Evolutionary conservation across 2,888 invertebrate genomes (phyloP), one percentile per base, ranked within the genome.

Genomic region (Thymelicus acteon): DNA sequence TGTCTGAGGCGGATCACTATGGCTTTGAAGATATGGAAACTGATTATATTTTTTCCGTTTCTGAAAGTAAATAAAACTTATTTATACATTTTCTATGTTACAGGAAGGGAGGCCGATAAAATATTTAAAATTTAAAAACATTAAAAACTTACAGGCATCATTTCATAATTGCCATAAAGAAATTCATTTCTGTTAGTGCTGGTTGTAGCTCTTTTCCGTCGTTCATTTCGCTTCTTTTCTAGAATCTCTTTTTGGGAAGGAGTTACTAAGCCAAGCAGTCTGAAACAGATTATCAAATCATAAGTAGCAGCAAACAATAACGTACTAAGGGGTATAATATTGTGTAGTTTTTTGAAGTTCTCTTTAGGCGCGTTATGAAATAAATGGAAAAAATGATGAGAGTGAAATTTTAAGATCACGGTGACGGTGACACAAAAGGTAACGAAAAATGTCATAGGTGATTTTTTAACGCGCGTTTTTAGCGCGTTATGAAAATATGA

Each of bases 21-120:
- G 90, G 47, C 87, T 82, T 75, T 94, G 94, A 13, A 94, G 79
- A 75, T 94, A 94, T 8, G 94, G 89, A 75, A 88, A 94, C 71
- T 93, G 90, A 72, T 90, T 91, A 67, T 85, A 87, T 75, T 94
- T 94, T 76, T 92, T 93, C 44, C 90, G 86, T 84, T 94, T 94
- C 94, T 94, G 85, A 48, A 90, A 89, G 39, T 62, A 61, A 13
- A 31, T 31, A 39, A n/a, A n/a, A 58, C n/a, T 3, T 31, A 31
- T 31, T 31, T 31, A 31, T 31, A 3, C 1, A 31, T 31, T 31
- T 3, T 5, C 31, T 3, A 31, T 3, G 31, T 31, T 31, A 3
- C 31, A 5, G 3, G 31, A 31, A 37, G 37, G 13, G n/a, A 58
- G 37, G 13, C 12, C 19, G 19, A 19, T 5, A 57, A 57, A 63